These are phyloP conservation scores for Labeo calbasu DNA, from an alignment of 2,797 vertebrate genomes.

Conservation along the genomic window DNA sequence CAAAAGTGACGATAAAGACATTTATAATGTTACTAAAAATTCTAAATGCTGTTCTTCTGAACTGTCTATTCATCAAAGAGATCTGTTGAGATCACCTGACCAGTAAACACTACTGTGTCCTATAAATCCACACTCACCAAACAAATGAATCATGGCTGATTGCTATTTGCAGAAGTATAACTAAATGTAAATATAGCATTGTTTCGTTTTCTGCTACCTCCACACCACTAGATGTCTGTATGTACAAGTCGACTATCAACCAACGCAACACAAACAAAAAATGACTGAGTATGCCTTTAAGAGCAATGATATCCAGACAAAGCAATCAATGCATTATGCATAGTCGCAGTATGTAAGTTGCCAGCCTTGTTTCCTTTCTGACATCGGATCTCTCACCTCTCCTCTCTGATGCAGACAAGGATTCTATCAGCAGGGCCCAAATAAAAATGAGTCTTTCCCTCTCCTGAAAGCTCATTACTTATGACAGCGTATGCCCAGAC, in stretches of 20 bases:
- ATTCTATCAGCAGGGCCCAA: conserved; percentile 47
- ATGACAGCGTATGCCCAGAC: conserved; percentile 53
- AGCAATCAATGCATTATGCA: not conserved
- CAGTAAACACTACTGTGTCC: not conserved
- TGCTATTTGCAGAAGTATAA: not conserved
- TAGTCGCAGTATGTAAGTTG: not conserved
- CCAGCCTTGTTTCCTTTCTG: not conserved
- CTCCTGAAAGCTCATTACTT: conserved; percentile 57
- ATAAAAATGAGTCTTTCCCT: conserved; percentile 52
- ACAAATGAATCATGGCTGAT: not conserved
- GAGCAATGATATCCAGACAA: not conserved
- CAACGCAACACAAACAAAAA: not conserved
- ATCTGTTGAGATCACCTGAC: not conserved
- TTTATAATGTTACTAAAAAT: too few relatives aligned
- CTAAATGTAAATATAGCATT: not conserved
- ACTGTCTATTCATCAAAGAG: too few relatives aligned
- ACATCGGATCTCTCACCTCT: not conserved
- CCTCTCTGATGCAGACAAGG: conserved; percentile 3
- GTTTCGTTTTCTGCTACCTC: not conserved
- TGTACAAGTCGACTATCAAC: not conserved
- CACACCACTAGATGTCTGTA: conserved; percentile 24
- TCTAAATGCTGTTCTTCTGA: too few relatives aligned
- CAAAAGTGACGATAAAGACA: too few relatives aligned
- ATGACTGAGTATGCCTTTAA: conserved; percentile 5
- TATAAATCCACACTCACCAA: not conserved